phyloP scores from a whole-genome alignment of 2,797 vertebrate species.

The Podargus strigoides region DNA sequence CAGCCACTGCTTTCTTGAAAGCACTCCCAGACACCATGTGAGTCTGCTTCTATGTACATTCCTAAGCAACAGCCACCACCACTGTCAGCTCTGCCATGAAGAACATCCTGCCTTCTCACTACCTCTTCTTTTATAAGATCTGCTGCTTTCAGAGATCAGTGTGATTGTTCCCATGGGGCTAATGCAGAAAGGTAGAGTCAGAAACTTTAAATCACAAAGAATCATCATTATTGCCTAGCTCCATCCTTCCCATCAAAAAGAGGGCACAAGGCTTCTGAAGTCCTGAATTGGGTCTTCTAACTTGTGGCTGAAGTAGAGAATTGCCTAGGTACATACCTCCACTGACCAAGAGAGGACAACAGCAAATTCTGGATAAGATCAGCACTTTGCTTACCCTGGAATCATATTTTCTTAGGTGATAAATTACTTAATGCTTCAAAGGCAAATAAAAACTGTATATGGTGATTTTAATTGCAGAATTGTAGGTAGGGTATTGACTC shows the following conservation, averaged over 20 bases:
- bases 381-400: background rate
- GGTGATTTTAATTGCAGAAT: background rate
- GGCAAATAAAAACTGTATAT: background rate
- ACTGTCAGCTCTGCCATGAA: background rate
- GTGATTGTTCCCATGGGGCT: background rate
- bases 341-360: background rate
- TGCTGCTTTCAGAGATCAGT: background rate
- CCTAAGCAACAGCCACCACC: constrained; percentile 11
- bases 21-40: background rate
- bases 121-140: background rate
- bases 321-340: background rate
- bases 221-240: background rate
- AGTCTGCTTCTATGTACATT: background rate
- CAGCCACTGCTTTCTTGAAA: background rate
- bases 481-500: background rate
- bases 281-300: background rate
- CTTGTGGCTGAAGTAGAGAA: background rate
- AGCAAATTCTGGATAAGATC: background rate
- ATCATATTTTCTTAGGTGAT: background rate
- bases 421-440: background rate
- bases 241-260: background rate
- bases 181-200: background rate
- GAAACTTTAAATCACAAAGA: background rate
- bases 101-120: constrained; percentile 5
- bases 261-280: background rate